Evolutionary conservation across 2,113 vertebrate species (phyloP).

Genomic region (Sander vitreus): DNA sequence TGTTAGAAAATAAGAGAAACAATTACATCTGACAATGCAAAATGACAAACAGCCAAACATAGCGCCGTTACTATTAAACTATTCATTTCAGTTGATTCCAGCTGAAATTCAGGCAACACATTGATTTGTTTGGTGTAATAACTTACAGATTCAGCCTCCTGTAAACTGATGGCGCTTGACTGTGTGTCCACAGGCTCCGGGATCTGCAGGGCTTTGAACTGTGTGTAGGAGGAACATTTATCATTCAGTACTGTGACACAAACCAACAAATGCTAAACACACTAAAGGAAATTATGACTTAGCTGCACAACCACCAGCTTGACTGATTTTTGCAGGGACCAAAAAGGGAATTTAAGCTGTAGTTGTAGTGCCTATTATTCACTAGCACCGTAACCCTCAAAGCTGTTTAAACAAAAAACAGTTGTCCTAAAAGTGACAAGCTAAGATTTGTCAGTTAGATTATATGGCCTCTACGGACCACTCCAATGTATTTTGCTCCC

Average conservation of each 20-base stretch:
- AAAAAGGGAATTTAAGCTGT: background rate
- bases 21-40: background rate
- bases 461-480: background rate
- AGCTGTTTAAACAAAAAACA: background rate
- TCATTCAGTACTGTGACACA: background rate
- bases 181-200: slow-evolving; percentile 92
- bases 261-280: slow-evolving; percentile 1
- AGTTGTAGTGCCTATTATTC: background rate
- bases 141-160: slow-evolving; percentile 93
- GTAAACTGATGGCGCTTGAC: slow-evolving; percentile 83
- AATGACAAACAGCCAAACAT: background rate
- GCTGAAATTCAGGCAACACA: background rate
- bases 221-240: slow-evolving; percentile 18
- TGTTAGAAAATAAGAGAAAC: slow-evolving; percentile 70
- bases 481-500: background rate
- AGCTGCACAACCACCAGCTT: background rate
- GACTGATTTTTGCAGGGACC: background rate
- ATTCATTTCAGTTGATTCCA: background rate
- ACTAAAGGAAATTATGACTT: background rate
- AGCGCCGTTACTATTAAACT: background rate
- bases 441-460: background rate
- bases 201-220: slow-evolving; percentile 90
- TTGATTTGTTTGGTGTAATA: background rate
- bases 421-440: background rate
- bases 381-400: background rate